Evolutionary conservation across 2,888 invertebrate genomes (phyloP), one percentile per base, ranked within the genome.

Genomic region (Papilio elwesi): DNA sequence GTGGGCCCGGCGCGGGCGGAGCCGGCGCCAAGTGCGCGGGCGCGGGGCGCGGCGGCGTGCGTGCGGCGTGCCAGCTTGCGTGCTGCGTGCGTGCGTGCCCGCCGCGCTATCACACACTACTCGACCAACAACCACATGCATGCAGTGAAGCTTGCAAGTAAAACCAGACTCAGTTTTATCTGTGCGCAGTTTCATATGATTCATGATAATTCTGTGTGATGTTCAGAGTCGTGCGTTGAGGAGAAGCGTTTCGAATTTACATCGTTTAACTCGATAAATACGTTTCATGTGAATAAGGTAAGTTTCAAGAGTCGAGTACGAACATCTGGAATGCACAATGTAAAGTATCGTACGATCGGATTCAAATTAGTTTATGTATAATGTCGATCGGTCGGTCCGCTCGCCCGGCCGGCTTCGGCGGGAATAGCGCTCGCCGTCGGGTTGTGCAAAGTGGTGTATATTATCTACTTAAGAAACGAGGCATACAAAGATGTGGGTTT

Each of bases 181-280:
- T 93, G 93, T 93, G 93, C 93, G 91, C 88, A 92, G 93, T 93
- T 92, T 92, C 86, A 90, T 92, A 93, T 93, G 93, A 92, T 87
- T 92, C 83, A 92, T 92, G 93, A 92, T 91, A 87, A 85, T 89
- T 87, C 87, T 93, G 93, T 93, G 93, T 93, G 89, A 92, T 93
- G 93, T 93, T 81, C 90, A 91, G 93, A 93, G 93, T 93, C 93
- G 93, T 93, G 93, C 93, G 91, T 93, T 93, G 93, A 92, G 91
- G 93, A 93, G 93, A 93, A 93, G 93, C 93, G 93, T 93, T 92
- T 93, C 92, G 93, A 93, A 93, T 93, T 93, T 93, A 93, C 93
- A 90, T 91, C 90, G 90, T 89, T 77, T 81, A 85, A 84, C 83
- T 81, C 83, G 48, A 16, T 64, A 16, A 82, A 87, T 83, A 85